phyloP scores from a whole-genome alignment of 1,140 invertebrate genomes.

The Drosophila ananassae region DNA sequence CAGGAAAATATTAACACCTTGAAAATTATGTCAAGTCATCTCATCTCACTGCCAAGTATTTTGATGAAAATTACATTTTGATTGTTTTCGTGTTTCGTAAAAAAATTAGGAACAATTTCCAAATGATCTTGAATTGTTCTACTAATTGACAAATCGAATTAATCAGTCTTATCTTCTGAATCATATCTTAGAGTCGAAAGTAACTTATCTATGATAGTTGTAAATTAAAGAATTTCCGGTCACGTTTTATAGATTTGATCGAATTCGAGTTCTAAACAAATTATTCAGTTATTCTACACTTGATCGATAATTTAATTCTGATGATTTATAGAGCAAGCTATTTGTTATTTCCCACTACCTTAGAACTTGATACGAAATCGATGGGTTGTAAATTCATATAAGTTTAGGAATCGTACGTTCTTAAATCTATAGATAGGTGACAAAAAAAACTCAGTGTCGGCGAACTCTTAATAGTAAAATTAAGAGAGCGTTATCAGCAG shows the following conservation, averaged over 20 bases:
- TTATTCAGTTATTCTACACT: constrained; percentile 11
- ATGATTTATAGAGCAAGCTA: constrained; percentile 15
- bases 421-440: constrained; percentile 1
- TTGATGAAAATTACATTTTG: constrained; percentile 33
- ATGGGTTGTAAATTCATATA: constrained; percentile 7
- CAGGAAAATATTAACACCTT: constrained; percentile 18
- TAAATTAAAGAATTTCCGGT: not conserved
- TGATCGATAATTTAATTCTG: constrained; percentile 4
- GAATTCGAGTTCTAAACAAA: not conserved
- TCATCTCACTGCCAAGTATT: constrained; percentile 21
- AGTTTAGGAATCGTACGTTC: not conserved
- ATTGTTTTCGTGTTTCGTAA: constrained; percentile 38
- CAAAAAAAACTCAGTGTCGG: not conserved
- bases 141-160: constrained; percentile 15
- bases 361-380: constrained; percentile 1
- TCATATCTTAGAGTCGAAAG: not conserved
- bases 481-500: constrained; percentile 36
- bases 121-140: constrained; percentile 31
- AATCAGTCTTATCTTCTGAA: no score
- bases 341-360: constrained; percentile 2
- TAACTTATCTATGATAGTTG: not conserved
- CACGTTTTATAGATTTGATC: not conserved
- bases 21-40: constrained; percentile 33
- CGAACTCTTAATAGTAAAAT: constrained; percentile 12
- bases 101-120: constrained; percentile 22